Conservation (phyloP, 92 coral and sea anemone species). For the Hydrozoanthus gracilis region DNA sequence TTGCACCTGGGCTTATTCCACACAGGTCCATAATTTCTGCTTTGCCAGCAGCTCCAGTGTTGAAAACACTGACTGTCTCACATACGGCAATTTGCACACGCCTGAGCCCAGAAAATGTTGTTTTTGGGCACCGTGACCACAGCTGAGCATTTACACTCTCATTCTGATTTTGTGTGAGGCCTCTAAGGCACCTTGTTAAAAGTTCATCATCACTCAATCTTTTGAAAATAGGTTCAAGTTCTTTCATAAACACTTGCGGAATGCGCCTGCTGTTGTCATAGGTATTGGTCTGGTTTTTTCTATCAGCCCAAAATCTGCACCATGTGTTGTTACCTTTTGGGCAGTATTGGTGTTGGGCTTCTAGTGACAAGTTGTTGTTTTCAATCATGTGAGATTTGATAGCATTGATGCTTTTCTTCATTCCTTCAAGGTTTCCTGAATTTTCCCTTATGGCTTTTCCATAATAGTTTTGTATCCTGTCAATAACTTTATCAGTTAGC, state of each 20-base stretch:
- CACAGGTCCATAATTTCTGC: slow-evolving; percentile 51
- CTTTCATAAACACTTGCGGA: slow-evolving; percentile 59
- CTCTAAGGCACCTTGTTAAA: slow-evolving; percentile 58
- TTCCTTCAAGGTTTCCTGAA: slow-evolving; percentile 44
- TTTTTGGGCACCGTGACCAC: slow-evolving; percentile 51
- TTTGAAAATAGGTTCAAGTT: slow-evolving; percentile 58
- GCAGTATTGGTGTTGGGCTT: slow-evolving; percentile 57
- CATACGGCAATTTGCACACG: slow-evolving; percentile 52
- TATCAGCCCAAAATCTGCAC: slow-evolving; percentile 71
- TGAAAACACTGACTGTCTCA: slow-evolving; percentile 67
- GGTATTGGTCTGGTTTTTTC: slow-evolving; percentile 28
- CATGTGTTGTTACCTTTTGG: slow-evolving; percentile 63
- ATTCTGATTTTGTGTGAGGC: slow-evolving; percentile 60
- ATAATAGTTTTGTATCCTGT: slow-evolving; percentile 61
- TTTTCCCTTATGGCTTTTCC: slow-evolving; percentile 55
- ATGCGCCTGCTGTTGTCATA: slow-evolving; percentile 57
- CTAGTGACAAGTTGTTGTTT: slow-evolving; percentile 32
- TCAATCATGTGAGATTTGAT: slow-evolving; percentile 56
- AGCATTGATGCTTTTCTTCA: slow-evolving; percentile 50
- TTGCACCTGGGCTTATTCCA: slow-evolving; percentile 52
- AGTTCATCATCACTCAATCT: slow-evolving; percentile 56
- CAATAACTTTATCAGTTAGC: slow-evolving; percentile 58
- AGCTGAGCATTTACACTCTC: slow-evolving; percentile 46
- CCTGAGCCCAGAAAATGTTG: background rate
- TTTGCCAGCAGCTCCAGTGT: slow-evolving; percentile 71